Conservation (phyloP, 2,888 invertebrate genomes). For the Sturmia bella region DNA sequence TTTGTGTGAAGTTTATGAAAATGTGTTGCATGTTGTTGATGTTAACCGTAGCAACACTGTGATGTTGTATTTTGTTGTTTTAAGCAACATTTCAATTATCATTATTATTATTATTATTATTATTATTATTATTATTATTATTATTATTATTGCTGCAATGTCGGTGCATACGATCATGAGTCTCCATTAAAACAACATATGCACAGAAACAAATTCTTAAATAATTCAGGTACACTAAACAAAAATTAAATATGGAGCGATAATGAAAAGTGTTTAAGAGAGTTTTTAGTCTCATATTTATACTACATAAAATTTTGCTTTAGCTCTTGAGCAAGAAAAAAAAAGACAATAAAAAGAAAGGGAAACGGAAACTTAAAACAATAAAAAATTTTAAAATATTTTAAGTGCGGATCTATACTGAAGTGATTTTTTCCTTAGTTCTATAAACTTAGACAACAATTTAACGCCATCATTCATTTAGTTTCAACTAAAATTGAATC, state of each 20-base stretch:
- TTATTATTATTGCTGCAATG: constrained; percentile 40
- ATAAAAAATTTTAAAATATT: too few relatives aligned
- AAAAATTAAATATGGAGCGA: background rate
- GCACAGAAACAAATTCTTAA: constrained; percentile 27
- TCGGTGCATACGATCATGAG: constrained; percentile 43
- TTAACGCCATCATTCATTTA: too few relatives aligned
- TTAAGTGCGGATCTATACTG: too few relatives aligned
- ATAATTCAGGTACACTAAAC: background rate
- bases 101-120: constrained; percentile 54
- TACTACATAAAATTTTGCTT: too few relatives aligned
- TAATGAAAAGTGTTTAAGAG: too few relatives aligned
- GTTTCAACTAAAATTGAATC: too few relatives aligned
- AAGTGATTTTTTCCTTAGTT: too few relatives aligned
- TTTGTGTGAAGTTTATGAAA: constrained; percentile 43
- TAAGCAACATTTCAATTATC: constrained; percentile 66
- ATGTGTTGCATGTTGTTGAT: constrained; percentile 57
- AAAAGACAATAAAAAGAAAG: too few relatives aligned
- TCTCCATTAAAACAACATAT: constrained; percentile 56
- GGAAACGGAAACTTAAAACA: too few relatives aligned
- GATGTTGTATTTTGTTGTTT: constrained; percentile 19
- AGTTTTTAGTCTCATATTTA: too few relatives aligned
- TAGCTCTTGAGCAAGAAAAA: too few relatives aligned
- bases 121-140: constrained; percentile 31
- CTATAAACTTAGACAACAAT: too few relatives aligned
- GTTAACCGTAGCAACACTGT: constrained; percentile 35